phyloP scores from a whole-genome alignment of 1,140 invertebrate genomes.

The Dinoponera quadriceps region DNA sequence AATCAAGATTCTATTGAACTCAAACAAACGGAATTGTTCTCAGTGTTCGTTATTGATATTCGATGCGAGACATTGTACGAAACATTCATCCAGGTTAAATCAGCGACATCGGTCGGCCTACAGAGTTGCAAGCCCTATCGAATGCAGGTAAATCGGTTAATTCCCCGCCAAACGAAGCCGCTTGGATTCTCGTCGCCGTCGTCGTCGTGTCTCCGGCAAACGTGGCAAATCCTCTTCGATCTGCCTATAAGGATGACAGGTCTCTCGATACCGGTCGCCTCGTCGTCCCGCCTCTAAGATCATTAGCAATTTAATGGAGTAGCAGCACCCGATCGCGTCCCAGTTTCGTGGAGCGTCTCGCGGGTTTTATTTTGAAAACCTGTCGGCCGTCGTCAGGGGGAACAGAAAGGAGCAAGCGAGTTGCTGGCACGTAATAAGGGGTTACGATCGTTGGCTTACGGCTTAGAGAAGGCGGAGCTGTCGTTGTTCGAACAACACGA shows the following conservation, averaged over 20 bases:
- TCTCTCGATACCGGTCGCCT: conserved; percentile 1
- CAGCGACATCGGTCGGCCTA: neutral
- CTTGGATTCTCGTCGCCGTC: no score
- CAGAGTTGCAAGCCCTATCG: neutral
- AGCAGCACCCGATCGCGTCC: conserved; percentile 27
- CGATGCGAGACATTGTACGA: neutral
- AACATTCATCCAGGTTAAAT: conserved; percentile 17
- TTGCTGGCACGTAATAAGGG: conserved; percentile 46
- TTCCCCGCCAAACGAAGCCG: neutral
- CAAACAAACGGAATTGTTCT: neutral
- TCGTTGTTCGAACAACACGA: no score
- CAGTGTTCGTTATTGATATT: neutral
- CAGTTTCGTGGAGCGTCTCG: conserved; percentile 40
- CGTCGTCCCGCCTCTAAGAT: conserved; percentile 50
- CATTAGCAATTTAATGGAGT: conserved; percentile 71
- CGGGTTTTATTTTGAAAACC: conserved; percentile 40
- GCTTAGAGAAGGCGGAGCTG: no score
- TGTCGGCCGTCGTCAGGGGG: neutral
- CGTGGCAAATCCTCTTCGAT: conserved; percentile 6
- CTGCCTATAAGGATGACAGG: conserved; percentile 29
- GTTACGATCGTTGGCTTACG: conserved; percentile 11
- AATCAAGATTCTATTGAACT: neutral
- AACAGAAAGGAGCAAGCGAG: conserved; percentile 13
- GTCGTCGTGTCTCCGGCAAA: neutral
- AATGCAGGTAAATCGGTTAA: conserved; percentile 14